A percentile compares a stretch with the other conserved stretches of the same genome.
Evolutionary conservation across 2,888 invertebrate species (phyloP).

Genomic region (Catocala nupta): DNA sequence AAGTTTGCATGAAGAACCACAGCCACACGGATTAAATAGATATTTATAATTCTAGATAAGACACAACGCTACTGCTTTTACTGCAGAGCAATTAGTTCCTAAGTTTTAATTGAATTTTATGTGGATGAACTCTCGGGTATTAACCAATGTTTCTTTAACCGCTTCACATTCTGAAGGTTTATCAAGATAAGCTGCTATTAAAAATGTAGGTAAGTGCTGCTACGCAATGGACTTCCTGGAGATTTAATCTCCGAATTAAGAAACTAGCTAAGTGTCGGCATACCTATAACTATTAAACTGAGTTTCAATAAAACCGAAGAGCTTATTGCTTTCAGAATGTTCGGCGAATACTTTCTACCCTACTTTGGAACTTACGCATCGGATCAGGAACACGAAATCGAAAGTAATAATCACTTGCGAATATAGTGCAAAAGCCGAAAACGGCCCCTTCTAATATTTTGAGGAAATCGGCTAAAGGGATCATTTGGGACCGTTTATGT

Average conservation of each 20-base stretch:
- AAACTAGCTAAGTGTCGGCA: background rate
- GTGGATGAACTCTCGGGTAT: background rate
- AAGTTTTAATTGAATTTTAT: too few relatives aligned
- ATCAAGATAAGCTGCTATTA: background rate
- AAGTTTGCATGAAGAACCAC: too few relatives aligned
- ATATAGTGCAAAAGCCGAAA: constrained; percentile 30
- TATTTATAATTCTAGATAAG: too few relatives aligned
- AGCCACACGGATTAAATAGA: too few relatives aligned
- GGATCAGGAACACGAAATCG: constrained; percentile 17
- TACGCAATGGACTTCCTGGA: background rate
- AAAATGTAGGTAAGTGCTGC: background rate
- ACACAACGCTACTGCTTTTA: too few relatives aligned
- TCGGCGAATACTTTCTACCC: too few relatives aligned
- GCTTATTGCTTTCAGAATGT: too few relatives aligned
- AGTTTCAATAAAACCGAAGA: too few relatives aligned
- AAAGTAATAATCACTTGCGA: constrained; percentile 34
- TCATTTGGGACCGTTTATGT: constrained; percentile 34
- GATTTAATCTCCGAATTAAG: background rate
- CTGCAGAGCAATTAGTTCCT: too few relatives aligned
- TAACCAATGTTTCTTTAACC: background rate
- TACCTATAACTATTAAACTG: background rate
- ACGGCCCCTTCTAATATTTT: constrained; percentile 26
- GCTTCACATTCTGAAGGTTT: background rate
- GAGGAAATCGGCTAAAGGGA: constrained; percentile 28
- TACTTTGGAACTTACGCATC: too few relatives aligned